Base-by-base conservation (phyloP, 2,797 vertebrate species). In the Darevskia mixta region DNA sequence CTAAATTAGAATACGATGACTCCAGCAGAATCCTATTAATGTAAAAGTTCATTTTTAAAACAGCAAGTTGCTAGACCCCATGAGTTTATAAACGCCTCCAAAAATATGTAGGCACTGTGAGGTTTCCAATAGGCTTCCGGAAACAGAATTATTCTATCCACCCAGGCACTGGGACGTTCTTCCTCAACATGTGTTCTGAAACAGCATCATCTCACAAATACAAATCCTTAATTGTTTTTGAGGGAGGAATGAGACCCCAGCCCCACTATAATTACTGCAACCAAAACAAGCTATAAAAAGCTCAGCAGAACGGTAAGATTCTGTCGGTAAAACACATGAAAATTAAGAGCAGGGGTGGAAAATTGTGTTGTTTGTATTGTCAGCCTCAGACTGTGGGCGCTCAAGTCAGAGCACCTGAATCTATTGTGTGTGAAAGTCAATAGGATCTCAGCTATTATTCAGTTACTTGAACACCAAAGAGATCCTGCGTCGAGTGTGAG, bases 401-500 rank as follows among this genome's bases (percentile, higher is more conserved):
- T n/a, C 32, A 55, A 18, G 15, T 18, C 3, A 7, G 6, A 43
- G 35, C 6, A 29, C 8, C 10, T 8, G 27, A 64, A 8, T 0
- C 73, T 29, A 3, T 69, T 78, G 20, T 41, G 20, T 38, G 7
- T 55, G 69, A 83, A 49, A 11, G 27, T 11, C 11, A 38, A 8
- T 38, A 7, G 38, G 7, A 5, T 29, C 1, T 86, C 29, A 1
- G 7, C 10, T 35, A 2, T 69, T 83, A 71, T 8, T 71, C 69
- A 69, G 8, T 72, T 27, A 29, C 1, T 73, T 71, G 82, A 27
- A 66, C 11, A 55, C 41, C 3, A 58, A 83, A 86, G 87, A n/a
- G 71, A 55, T 0, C 41, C 55, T 45, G 69, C 0, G 1, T 1
- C 55, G 64, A 64, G 35, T 3, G 66, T 83, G 5, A 0, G n/a